Percentiles rank a stretch among this genome's conserved stretches.
phyloP scores from a whole-genome alignment of 2,113 vertebrate species.

The Pollimyrus isidori region DNA sequence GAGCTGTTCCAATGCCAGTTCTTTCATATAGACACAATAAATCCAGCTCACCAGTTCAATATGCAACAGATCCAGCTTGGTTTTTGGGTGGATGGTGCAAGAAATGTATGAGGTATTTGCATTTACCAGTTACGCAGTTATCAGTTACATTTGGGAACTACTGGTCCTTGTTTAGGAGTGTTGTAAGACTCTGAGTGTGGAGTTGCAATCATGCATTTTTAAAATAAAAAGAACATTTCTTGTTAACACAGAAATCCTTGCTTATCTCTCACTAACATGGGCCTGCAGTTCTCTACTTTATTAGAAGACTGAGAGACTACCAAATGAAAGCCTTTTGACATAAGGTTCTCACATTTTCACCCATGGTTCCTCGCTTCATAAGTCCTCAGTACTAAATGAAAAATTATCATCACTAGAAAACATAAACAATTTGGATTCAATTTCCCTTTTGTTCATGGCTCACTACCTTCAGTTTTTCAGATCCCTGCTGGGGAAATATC shows the following conservation, averaged over 20 bases:
- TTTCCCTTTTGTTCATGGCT: conserved; percentile 6
- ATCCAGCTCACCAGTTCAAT: background rate
- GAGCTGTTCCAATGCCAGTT: background rate
- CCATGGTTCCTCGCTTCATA: background rate
- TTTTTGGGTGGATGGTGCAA: background rate
- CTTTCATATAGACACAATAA: background rate
- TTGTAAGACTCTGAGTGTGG: background rate
- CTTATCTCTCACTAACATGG: background rate
- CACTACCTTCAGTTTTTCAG: background rate
- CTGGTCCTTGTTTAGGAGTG: background rate
- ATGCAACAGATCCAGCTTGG: background rate
- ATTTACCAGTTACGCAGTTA: background rate
- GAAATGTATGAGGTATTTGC: background rate
- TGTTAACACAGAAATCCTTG: background rate
- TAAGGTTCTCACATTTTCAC: background rate
- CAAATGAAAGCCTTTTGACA: background rate
- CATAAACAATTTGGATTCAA: background rate
- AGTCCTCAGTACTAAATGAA: background rate
- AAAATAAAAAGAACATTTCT: background rate
- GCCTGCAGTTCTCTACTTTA: background rate
- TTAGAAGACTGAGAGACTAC: background rate
- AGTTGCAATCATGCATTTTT: background rate
- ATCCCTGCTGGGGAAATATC: background rate
- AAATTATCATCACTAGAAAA: background rate
- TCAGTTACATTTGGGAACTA: background rate